Evolutionary conservation across 1,140 invertebrate species (phyloP).

Genomic region (Diabrotica virgifera): DNA sequence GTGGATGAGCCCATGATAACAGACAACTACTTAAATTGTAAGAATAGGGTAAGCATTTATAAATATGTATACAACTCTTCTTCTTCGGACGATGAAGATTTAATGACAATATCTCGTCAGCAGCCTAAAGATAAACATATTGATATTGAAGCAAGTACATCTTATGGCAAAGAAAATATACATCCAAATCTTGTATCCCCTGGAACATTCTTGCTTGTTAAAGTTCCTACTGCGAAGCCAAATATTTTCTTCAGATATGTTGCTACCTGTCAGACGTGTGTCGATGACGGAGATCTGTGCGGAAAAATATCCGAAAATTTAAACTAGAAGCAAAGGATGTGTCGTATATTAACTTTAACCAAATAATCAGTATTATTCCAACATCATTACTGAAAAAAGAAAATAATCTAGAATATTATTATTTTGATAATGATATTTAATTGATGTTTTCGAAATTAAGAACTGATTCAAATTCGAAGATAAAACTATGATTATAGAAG

Average conservation of each 20-base stretch:
- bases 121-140: slow-evolving; percentile 26
- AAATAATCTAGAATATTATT: slow-evolving; percentile 11
- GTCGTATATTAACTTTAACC: slow-evolving; percentile 9
- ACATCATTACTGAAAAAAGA: not conserved
- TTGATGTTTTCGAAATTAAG: slow-evolving; percentile 13
- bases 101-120: slow-evolving; percentile 29
- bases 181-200: slow-evolving; percentile 19
- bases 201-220: slow-evolving; percentile 15
- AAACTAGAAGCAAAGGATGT: slow-evolving; percentile 5
- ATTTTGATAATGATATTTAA: slow-evolving; percentile 14
- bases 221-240: slow-evolving; percentile 14
- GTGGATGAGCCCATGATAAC: not conserved
- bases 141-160: slow-evolving; percentile 26
- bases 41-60: slow-evolving; percentile 14
- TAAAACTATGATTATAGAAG: too few relatives aligned
- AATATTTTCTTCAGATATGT: slow-evolving; percentile 24
- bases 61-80: slow-evolving; percentile 30
- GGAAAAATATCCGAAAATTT: slow-evolving; percentile 1
- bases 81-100: slow-evolving; percentile 33
- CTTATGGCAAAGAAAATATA: slow-evolving; percentile 33
- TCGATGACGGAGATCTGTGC: slow-evolving; percentile 14
- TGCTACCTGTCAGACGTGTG: slow-evolving; percentile 22
- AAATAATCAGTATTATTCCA: slow-evolving; percentile 4
- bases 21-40: not conserved
- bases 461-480: too few relatives aligned